A percentile compares a stretch with the other conserved stretches of the same genome.
Evolutionary conservation across 2,797 vertebrate species (phyloP).

Genomic region (Parambassis ranga): DNA sequence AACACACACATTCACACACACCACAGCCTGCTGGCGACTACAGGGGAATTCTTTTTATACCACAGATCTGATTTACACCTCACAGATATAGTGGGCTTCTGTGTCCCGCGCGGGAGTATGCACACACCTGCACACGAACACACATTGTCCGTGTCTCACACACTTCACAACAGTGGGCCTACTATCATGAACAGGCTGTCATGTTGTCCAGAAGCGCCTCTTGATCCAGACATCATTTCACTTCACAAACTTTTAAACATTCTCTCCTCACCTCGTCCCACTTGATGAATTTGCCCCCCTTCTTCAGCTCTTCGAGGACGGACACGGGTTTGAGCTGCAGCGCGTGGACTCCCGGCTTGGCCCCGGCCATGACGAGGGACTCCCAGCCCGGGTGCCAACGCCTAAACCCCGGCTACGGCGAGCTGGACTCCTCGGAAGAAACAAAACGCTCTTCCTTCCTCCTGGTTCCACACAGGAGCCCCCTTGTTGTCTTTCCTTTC

Average conservation of each 20-base stretch:
- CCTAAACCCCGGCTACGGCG: conserved; percentile 70
- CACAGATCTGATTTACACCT: conserved; percentile 15
- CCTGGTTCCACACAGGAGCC: conserved; percentile 30
- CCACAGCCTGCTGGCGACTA: conserved; percentile 17
- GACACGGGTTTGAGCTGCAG: conserved; percentile 89
- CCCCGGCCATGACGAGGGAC: conserved; percentile 87
- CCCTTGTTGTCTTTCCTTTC: background rate
- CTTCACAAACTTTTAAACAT: background rate
- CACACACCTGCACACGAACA: conserved; percentile 37
- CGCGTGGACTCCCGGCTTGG: conserved; percentile 90
- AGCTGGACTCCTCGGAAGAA: conserved; percentile 53
- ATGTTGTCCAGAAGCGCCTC: background rate
- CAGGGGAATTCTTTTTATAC: background rate
- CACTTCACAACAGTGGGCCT: conserved; percentile 6
- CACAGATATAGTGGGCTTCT: conserved; percentile 7
- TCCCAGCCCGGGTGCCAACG: conserved; percentile 71
- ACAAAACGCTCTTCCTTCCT: conserved; percentile 15
- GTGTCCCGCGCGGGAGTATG: background rate
- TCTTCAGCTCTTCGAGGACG: conserved; percentile 84
- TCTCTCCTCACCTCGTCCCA: conserved; percentile 90
- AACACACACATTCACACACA: conserved; percentile 14
- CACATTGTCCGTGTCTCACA: background rate
- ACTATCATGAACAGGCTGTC: conserved; percentile 37
- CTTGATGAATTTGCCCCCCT: conserved; percentile 92
- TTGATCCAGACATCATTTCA: background rate